Percentiles rank a stretch among this genome's conserved stretches.
phyloP scores from a whole-genome alignment of 1,140 invertebrate genomes.

The Caenorhabditis latens region DNA sequence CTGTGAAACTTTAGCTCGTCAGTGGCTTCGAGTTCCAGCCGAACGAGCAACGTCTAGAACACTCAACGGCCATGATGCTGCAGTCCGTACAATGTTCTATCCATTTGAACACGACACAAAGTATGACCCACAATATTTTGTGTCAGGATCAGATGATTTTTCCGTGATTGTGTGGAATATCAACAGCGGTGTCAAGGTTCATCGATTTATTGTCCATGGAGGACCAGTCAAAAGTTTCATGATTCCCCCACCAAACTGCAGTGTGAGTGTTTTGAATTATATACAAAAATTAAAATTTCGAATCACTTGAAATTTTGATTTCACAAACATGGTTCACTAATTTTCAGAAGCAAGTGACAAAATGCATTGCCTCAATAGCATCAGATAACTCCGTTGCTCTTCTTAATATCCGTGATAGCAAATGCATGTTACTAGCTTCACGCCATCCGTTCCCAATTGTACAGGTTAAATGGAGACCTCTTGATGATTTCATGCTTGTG shows the following conservation, averaged over 20 bases:
- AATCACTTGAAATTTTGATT: background rate
- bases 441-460: slow-evolving; percentile 95
- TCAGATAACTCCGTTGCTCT: slow-evolving; percentile 96
- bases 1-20: slow-evolving; percentile 93
- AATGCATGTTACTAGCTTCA: slow-evolving; percentile 93
- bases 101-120: slow-evolving; percentile 91
- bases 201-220: slow-evolving; percentile 96
- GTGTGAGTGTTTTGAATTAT: slow-evolving; percentile 81
- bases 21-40: slow-evolving; percentile 85
- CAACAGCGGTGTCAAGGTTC: slow-evolving; percentile 88
- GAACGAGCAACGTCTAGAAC: slow-evolving; percentile 80
- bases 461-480: slow-evolving; percentile 94
- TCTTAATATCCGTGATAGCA: slow-evolving; percentile 91
- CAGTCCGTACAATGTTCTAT: slow-evolving; percentile 92
- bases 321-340: background rate
- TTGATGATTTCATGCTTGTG: slow-evolving; percentile 97
- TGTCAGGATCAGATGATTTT: slow-evolving; percentile 97
- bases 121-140: slow-evolving; percentile 90
- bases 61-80: slow-evolving; percentile 89
- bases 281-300: background rate
- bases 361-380: slow-evolving; percentile 95
- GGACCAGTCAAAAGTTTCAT: slow-evolving; percentile 87
- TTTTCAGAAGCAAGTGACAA: slow-evolving; percentile 88
- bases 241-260: slow-evolving; percentile 91
- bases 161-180: slow-evolving; percentile 97